Evolutionary conservation across 2,888 invertebrate genomes (phyloP).

Genomic region (Thalpophila matura): DNA sequence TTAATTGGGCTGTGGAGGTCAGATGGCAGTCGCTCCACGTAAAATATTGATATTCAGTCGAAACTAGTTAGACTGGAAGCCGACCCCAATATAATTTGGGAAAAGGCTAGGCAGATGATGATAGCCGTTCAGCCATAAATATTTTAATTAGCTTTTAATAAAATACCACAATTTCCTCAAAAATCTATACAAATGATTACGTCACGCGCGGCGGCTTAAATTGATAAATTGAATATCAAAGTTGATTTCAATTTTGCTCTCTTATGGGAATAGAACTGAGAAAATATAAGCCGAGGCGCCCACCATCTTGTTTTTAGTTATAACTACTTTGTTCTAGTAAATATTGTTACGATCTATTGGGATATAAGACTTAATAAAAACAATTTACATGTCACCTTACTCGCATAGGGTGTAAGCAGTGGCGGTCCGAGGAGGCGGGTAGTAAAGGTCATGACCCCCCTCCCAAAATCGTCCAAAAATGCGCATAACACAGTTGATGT

Average conservation of each 20-base stretch:
- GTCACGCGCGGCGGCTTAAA: conserved; percentile 56
- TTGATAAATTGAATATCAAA: conserved; percentile 65
- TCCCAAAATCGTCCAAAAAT: no score
- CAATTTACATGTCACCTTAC: no score
- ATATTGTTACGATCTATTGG: neutral
- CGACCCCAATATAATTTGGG: no score
- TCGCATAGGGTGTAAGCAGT: no score
- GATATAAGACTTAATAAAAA: neutral
- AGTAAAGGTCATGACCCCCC: no score
- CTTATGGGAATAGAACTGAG: conserved; percentile 39
- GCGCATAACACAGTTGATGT: no score
- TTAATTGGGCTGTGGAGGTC: no score
- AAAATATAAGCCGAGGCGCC: conserved; percentile 13
- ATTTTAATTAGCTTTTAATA: conserved; percentile 5
- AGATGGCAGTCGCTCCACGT: no score
- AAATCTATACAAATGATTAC: conserved; percentile 51
- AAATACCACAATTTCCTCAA: conserved; percentile 33
- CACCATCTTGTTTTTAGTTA: neutral
- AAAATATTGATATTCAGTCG: no score
- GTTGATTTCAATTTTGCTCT: conserved; percentile 61
- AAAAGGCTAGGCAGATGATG: no score
- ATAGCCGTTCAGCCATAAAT: conserved; percentile 1
- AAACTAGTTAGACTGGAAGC: no score
- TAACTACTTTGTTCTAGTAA: neutral
- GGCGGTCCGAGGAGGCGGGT: no score